phyloP scores from a whole-genome alignment of 2,888 invertebrate species.

The Philopedon plagiatum region DNA sequence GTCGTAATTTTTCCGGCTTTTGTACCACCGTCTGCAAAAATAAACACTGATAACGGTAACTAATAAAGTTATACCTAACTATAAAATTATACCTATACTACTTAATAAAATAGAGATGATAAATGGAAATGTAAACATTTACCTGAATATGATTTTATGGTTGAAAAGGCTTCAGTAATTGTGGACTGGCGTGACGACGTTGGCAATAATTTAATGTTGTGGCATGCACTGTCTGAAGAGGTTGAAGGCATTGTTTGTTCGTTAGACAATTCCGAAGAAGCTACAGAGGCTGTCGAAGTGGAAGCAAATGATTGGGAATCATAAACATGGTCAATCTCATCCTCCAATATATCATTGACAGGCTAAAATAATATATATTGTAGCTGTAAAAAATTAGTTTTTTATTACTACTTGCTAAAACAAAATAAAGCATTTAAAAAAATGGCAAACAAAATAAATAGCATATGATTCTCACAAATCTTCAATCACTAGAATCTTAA shows the following conservation, averaged over 20 bases:
- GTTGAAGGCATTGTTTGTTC: not conserved
- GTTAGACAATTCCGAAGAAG: not conserved
- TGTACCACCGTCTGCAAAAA: constrained; percentile 38
- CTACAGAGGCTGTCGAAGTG: not conserved
- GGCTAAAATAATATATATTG: too few species aligned
- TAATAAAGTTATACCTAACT: not conserved
- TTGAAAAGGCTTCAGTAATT: constrained; percentile 35
- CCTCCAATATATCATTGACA: too few species aligned
- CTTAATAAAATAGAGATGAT: not conserved
- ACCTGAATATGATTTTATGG: constrained; percentile 26
- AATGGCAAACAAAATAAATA: too few species aligned
- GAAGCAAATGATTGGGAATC: not conserved
- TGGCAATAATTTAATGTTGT: not conserved
- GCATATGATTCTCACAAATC: too few species aligned
- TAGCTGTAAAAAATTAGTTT: too few species aligned
- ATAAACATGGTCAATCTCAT: too few species aligned
- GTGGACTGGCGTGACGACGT: constrained; percentile 6
- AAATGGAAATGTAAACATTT: not conserved
- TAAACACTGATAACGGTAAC: not conserved
- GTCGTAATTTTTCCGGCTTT: constrained; percentile 15
- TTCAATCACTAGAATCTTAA: too few species aligned
- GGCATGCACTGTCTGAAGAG: not conserved
- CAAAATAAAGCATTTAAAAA: too few species aligned
- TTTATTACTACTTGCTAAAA: too few species aligned
- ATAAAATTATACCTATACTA: not conserved